phyloP scores from a whole-genome alignment of 2,797 vertebrate species.

The Rousettus madagascariensis region DNA sequence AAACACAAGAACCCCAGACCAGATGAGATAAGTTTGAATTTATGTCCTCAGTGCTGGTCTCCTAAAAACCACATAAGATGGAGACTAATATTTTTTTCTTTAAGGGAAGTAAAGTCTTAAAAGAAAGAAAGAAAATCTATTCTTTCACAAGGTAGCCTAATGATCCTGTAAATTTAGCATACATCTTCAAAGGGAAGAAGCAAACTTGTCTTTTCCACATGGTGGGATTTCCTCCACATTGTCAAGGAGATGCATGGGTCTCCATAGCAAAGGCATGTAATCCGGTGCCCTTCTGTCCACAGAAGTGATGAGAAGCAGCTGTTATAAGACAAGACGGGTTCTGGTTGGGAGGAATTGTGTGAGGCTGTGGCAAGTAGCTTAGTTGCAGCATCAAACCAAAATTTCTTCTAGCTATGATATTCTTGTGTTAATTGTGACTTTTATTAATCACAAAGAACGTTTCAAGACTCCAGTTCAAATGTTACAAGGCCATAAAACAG shows the following conservation, averaged over 20 bases:
- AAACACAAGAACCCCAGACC: neutral
- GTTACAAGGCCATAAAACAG: neutral
- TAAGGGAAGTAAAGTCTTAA: neutral
- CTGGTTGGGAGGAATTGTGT: neutral
- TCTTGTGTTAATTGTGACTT: conserved; percentile 3
- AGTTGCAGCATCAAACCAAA: neutral
- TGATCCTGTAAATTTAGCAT: conserved; percentile 48
- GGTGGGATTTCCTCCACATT: neutral
- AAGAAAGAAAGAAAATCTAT: conserved; percentile 10
- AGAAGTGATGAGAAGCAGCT: conserved; percentile 23
- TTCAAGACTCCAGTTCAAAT: conserved; percentile 41
- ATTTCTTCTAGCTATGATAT: neutral
- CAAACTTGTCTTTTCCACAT: conserved; percentile 49
- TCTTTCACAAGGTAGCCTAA: conserved; percentile 35
- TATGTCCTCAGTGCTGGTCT: neutral
- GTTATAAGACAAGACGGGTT: neutral
- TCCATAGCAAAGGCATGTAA: neutral
- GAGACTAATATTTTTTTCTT: neutral
- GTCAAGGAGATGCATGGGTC: neutral
- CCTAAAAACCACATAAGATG: neutral
- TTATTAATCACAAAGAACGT: conserved; percentile 18
- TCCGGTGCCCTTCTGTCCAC: neutral
- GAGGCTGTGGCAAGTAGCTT: neutral
- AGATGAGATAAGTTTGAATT: neutral
- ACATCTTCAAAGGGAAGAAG: conserved; percentile 25